Base-by-base conservation (phyloP, 2,113 vertebrate species). In the Daphoenositta chrysoptera region DNA sequence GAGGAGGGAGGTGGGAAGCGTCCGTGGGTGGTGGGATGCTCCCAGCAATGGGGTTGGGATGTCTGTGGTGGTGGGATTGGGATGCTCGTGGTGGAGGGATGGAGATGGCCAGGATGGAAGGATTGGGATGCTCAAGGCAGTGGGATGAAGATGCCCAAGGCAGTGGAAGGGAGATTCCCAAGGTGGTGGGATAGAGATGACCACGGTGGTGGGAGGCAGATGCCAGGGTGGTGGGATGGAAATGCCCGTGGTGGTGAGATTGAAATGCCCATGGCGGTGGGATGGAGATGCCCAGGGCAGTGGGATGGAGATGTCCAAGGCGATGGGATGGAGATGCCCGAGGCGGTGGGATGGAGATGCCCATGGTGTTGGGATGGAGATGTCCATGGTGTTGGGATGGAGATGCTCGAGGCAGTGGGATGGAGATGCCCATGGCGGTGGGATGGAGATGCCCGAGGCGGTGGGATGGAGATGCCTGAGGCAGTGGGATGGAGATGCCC, bases 1-100 rank as follows among this genome's bases (percentile, higher is more conserved):
- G 83, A 94, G 78, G 63, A 95, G 95, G 96, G 97, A 92, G 93
- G 87, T 92, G 96, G 93, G 87, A 89, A 93, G 19, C 8, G 8
- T 11, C 51, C 15, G 8, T 5, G n/a, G n/a, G n/a, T 0, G 0
- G 40, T 11, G 40, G 11, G n/a, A n/a, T n/a, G n/a, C n/a, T n/a
- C n/a, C n/a, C n/a, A n/a, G n/a, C n/a, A n/a, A n/a, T 66, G 53
- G 56, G 79, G 13, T 3, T 8, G 63, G 58, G 63, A 28, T 64
- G 31, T 2, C 31, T 5, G 6, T 0, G 12, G 15, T 0, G 2
- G 4, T 14, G 47, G 53, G n/a, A 11, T 13, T 6, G 70, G 8
- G 64, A 33, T 82, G 28, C 2, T 4, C 4, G 0, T 0, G 6
- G 24, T 7, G 27, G 7, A 4, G n/a, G 33, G n/a, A 18, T 33